Conservation (phyloP, 2,888 invertebrate species). For the Sarcophaga caerulescens region DNA sequence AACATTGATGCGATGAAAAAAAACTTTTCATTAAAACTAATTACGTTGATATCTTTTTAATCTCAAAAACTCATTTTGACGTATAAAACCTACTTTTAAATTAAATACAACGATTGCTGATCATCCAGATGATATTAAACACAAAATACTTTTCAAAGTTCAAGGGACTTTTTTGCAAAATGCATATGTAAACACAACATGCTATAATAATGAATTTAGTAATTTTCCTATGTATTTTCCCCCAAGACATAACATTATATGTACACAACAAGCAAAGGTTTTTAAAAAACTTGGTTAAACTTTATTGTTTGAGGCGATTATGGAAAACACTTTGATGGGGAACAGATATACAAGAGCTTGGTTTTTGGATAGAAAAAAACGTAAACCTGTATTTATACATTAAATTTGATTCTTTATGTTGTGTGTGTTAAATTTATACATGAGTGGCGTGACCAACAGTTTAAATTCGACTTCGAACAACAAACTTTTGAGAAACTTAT, state of each 20-base stretch:
- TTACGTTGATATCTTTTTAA: too few relatives aligned
- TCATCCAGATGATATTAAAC: neutral
- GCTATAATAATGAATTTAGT: neutral
- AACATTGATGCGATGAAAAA: too few relatives aligned
- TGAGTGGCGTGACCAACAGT: neutral
- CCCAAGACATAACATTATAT: neutral
- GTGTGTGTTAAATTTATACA: too few relatives aligned
- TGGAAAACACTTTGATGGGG: neutral
- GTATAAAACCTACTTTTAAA: too few relatives aligned
- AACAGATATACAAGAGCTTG: neutral
- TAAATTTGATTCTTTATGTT: too few relatives aligned
- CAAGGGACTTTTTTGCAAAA: neutral
- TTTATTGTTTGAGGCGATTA: neutral
- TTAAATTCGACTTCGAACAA: too few relatives aligned
- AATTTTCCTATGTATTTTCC: neutral
- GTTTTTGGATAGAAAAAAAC: neutral
- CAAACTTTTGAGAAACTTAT: too few relatives aligned
- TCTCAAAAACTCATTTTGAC: too few relatives aligned
- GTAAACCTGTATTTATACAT: constrained; percentile 1
- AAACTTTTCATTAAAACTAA: too few relatives aligned
- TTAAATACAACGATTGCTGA: neutral
- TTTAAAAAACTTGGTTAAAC: neutral
- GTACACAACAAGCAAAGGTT: neutral
- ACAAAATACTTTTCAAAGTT: too few relatives aligned
- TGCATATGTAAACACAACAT: neutral